These are phyloP conservation scores for Polydrusus tereticollis DNA, from an alignment of 2,888 invertebrate genomes.

Conservation along the genomic window DNA sequence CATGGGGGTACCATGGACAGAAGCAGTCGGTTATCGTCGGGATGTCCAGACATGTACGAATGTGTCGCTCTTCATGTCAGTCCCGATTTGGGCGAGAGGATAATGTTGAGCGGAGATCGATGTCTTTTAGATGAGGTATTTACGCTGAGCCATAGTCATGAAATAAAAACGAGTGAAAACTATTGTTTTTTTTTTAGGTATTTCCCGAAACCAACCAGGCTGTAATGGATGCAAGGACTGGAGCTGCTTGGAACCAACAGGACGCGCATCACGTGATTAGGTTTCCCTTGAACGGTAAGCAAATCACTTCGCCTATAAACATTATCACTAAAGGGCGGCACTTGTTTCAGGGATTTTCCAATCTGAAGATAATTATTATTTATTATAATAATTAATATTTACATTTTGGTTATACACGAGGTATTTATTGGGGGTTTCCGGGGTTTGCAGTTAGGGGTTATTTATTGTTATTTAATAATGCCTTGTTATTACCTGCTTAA, in stretches of 20 bases:
- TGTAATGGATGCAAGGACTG: constrained; percentile 82
- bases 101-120: constrained; percentile 86
- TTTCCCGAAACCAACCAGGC: constrained; percentile 85
- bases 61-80: constrained; percentile 85
- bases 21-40: constrained; percentile 15
- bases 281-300: constrained; percentile 85
- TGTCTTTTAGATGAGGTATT: constrained; percentile 78
- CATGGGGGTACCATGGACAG: constrained; percentile 20
- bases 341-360: too few species aligned
- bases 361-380: too few species aligned
- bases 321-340: too few species aligned
- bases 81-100: constrained; percentile 84
- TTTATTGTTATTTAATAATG: too few species aligned
- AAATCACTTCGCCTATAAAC: too few species aligned
- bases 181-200: constrained; percentile 60
- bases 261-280: constrained; percentile 87
- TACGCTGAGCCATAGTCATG: too few species aligned
- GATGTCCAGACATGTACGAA: constrained; percentile 73
- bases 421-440: too few species aligned
- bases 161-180: too few species aligned
- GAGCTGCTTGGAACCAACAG: constrained; percentile 83
- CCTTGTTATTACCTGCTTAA: too few species aligned
- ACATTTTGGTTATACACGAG: too few species aligned
- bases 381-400: too few species aligned
- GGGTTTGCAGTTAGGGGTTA: too few species aligned